Evolutionary conservation across 2,113 vertebrate genomes (phyloP), one percentile per base, ranked within the genome.

Genomic region (Sorex araneus): DNA sequence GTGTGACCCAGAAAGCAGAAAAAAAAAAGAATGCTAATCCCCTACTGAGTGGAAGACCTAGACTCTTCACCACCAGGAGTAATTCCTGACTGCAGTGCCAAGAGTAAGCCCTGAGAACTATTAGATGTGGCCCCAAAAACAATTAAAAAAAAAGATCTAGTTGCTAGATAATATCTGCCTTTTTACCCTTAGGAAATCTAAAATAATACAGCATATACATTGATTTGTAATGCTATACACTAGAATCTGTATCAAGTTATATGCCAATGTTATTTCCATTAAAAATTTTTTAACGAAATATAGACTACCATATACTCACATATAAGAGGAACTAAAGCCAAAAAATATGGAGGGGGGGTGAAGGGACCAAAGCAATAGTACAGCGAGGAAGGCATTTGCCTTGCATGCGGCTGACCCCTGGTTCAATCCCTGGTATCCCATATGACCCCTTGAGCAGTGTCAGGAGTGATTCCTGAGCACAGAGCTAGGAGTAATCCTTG

Each of bases 281-380:
- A 73, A 40, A 36, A 73, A 73, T 25, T 11, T 25, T 43, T 34
- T 15, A 21, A 34, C 8, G 36, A 69, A 78, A 50, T 78, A 32
- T 70, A 87, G 11, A 85, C 67, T 57, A 93, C 27, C 23, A 12
- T 2, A 1, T 32, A 30, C 50, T 25, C 15, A 63, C 13, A 10
- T 60, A 60, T 60, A 60, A 19, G n/a, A 94, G 32, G 27, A 87
- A 32, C 54, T 89, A 43, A 73, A 84, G 36, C 76, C 66, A 94
- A 89, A 85, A 43, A 60, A 60, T 12, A 2, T 2, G 47, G 47
- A 23, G 2, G 9, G 13, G 47, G 47, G 47, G 47, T 50, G 47
- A 50, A 13, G 13, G 47, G 47, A 50, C 47, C 47, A 50, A 9
- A 50, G 47, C 47, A 50, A 50, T 50, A 50, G 47, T 50, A 50